phyloP scores from a whole-genome alignment of 2,113 vertebrate genomes.

The Prolemur simus region DNA sequence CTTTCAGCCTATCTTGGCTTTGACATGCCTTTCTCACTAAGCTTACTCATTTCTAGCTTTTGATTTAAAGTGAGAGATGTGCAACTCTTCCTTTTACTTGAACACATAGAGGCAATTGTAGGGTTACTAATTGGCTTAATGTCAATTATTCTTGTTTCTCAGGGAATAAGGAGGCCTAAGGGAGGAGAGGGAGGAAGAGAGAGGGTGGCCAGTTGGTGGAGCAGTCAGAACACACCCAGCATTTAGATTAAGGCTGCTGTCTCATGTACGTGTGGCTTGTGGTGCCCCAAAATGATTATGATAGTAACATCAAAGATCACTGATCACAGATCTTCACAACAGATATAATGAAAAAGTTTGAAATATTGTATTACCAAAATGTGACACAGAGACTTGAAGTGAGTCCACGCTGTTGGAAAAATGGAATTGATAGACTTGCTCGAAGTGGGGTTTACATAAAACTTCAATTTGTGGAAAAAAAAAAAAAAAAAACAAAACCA shows the following conservation, averaged over 20 bases:
- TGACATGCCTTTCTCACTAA: background rate
- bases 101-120: background rate
- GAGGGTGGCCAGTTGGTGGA: background rate
- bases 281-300: background rate
- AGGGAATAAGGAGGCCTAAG: background rate
- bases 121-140: background rate
- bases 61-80: background rate
- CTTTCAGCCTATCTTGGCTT: background rate
- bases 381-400: background rate
- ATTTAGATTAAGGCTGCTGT: background rate
- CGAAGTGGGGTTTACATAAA: background rate
- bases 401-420: background rate
- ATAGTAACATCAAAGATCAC: background rate
- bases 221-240: background rate
- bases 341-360: background rate
- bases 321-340: background rate
- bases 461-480: background rate
- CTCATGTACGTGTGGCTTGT: background rate
- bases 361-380: background rate
- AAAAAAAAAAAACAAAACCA: too few species aligned
- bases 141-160: background rate
- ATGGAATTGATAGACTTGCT: background rate
- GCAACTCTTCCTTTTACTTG: background rate
- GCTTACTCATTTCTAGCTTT: background rate
- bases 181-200: background rate